A percentile compares a stretch with the other conserved stretches of the same genome.
These are phyloP conservation scores for Orius insidiosus DNA, from an alignment of 1,140 invertebrate species.

Conservation along the genomic window DNA sequence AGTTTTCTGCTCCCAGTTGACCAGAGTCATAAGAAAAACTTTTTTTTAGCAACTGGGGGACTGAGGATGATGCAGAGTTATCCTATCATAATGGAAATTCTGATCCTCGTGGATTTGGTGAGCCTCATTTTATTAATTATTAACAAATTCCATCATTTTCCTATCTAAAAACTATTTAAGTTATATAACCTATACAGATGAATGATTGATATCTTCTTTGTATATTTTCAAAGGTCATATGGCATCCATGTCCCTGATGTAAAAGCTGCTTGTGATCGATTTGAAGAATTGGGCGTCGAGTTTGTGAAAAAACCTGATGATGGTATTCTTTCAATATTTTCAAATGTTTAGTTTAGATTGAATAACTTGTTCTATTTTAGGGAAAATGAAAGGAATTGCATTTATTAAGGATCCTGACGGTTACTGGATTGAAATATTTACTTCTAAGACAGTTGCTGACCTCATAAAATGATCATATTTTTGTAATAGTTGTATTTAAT, in stretches of 20 bases:
- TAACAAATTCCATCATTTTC: no score
- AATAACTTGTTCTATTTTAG: no score
- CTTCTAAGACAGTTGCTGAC: slow-evolving; percentile 31
- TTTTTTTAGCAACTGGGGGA: slow-evolving; percentile 76
- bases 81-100: slow-evolving; percentile 80
- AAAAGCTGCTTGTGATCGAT: slow-evolving; percentile 42
- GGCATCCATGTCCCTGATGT: slow-evolving; percentile 45
- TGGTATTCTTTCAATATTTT: no score
- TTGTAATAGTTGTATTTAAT: neutral
- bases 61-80: slow-evolving; percentile 61
- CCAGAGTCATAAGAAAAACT: no score
- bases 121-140: no score
- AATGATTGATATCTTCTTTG: no score
- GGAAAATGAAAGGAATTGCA: slow-evolving; percentile 82
- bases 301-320: slow-evolving; percentile 80
- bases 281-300: slow-evolving; percentile 68
- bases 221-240: slow-evolving; percentile 52
- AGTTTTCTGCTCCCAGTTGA: no score
- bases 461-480: neutral
- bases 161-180: no score
- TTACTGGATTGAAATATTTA: slow-evolving; percentile 95
- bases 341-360: no score
- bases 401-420: slow-evolving; percentile 92
- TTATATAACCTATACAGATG: no score
- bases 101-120: slow-evolving; percentile 77